phyloP scores from a whole-genome alignment of 2,797 vertebrate species.

The Coccyzus lansbergi region DNA sequence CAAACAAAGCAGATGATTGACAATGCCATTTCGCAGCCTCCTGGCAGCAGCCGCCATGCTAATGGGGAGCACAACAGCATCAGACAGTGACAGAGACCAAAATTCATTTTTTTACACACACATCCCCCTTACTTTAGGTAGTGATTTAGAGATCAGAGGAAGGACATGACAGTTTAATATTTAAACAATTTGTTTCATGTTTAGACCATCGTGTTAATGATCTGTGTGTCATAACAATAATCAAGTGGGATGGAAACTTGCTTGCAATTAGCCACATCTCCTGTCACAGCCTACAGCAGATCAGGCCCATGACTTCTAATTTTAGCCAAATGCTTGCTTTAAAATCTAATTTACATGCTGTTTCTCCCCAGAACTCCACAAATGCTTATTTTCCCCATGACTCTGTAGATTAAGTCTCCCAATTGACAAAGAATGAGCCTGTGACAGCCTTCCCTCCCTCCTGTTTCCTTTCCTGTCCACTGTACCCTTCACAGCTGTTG shows the following conservation, averaged over 20 bases:
- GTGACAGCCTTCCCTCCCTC: neutral
- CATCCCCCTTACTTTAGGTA: neutral
- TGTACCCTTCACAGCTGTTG: neutral
- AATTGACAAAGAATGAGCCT: neutral
- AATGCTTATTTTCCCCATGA: neutral
- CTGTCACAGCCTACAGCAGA: neutral
- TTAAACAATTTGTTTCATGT: conserved; percentile 28
- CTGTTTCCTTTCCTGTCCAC: neutral
- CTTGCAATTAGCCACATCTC: conserved; percentile 21
- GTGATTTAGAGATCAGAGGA: conserved; percentile 15
- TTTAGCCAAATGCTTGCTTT: conserved; percentile 36
- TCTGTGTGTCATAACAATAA: conserved; percentile 38
- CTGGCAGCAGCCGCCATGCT: neutral
- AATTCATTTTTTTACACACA: neutral
- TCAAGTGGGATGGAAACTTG: conserved; percentile 6
- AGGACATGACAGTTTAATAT: conserved; percentile 28
- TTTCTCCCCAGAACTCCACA: neutral
- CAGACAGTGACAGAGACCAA: neutral
- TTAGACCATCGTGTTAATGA: conserved; percentile 7
- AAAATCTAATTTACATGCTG: conserved; percentile 11
- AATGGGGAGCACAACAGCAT: neutral
- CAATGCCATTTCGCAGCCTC: neutral
- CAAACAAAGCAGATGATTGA: neutral
- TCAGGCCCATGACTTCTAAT: neutral
- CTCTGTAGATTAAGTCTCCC: neutral